A percentile compares a stretch with the other conserved stretches of the same genome.
Evolutionary conservation across 1,140 invertebrate genomes (phyloP).

Genomic region (Drosophila obscura): DNA sequence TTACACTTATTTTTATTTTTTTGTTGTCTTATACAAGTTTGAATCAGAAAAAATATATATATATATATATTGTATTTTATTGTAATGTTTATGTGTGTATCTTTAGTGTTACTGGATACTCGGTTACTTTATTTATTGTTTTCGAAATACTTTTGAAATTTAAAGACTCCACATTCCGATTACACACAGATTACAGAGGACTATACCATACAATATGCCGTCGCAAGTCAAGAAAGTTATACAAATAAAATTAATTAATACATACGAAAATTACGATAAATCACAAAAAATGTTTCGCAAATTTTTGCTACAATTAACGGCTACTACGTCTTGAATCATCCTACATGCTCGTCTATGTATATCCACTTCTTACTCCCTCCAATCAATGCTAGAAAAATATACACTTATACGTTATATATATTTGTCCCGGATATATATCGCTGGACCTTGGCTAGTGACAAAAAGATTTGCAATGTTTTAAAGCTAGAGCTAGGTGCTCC

Average conservation of each 20-base stretch:
- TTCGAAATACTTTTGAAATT: slow-evolving; percentile 62
- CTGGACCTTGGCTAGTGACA: slow-evolving; percentile 50
- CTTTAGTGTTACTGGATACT: slow-evolving; percentile 49
- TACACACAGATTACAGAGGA: too few relatives aligned
- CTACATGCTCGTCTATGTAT: slow-evolving; percentile 25
- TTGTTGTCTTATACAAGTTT: slow-evolving; percentile 48
- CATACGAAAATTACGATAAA: slow-evolving; percentile 73
- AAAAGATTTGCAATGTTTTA: slow-evolving; percentile 40
- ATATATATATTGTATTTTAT: slow-evolving; percentile 13
- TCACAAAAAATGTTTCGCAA: slow-evolving; percentile 77
- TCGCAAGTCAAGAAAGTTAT: too few relatives aligned
- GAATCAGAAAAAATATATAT: slow-evolving; percentile 72
- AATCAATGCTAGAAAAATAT: slow-evolving; percentile 68
- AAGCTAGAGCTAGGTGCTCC: slow-evolving; percentile 28
- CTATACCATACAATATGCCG: slow-evolving; percentile 2
- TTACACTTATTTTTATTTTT: slow-evolving; percentile 34
- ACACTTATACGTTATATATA: slow-evolving; percentile 44
- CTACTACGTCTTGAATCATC: slow-evolving; percentile 47
- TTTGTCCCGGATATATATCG: slow-evolving; percentile 24
- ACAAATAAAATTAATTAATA: slow-evolving; percentile 31
- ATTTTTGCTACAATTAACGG: slow-evolving; percentile 70
- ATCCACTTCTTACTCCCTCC: too few relatives aligned
- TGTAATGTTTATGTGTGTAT: not conserved
- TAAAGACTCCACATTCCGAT: slow-evolving; percentile 38
- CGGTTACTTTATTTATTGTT: slow-evolving; percentile 39